Base-by-base conservation (phyloP, 1,140 invertebrate species). In the Pentalonia nigronervosa region DNA sequence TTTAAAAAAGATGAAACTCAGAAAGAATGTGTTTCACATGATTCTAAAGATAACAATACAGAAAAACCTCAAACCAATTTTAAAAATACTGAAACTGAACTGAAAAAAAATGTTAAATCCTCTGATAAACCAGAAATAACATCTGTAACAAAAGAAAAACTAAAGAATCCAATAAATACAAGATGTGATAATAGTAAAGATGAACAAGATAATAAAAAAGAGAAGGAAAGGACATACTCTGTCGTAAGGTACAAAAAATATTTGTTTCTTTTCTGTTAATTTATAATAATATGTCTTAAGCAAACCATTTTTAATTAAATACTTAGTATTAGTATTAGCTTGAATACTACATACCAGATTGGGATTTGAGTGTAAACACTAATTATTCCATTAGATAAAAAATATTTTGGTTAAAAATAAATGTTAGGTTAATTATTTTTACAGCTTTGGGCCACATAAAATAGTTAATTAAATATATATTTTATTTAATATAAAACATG, bases 151-250 rank as follows among this genome's bases (percentile, higher is more conserved):
- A 83, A 50, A 14, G 23, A 56, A n/a, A 84, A 86, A 86, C n/a
- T n/a, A 53, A 93, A 93, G 86, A 56, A 0, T 41, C 23, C 50
- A 7, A 45, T 50, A 83, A 23, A 25, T 83, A 25, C 21, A 34
- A n/a, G 30, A 53, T 36, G 34, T 25, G 34, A 84, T 83, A 41
- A 36, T 36, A 25, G 0, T 76, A 48, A 34, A 36, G 21, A 81
- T 84, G 48, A 86, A 11, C n/a, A 86, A 45, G 36, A n/a, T 21
- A 41, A 36, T 30, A 53, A 41, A 30, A 93, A 41, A 45, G 81
- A 93, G 9, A 84, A 84, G 56, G 91, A 93, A 86, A 93, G 23
- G 17, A 83, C 81, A n/a, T 84, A 56, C 21, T 93, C 91, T 11
- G 30, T 56, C 20, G 34, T 23, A 50, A 93, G 91, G 91, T 93